Evolutionary conservation across 1,140 invertebrate genomes (phyloP).

Genomic region (Forficula auricularia): DNA sequence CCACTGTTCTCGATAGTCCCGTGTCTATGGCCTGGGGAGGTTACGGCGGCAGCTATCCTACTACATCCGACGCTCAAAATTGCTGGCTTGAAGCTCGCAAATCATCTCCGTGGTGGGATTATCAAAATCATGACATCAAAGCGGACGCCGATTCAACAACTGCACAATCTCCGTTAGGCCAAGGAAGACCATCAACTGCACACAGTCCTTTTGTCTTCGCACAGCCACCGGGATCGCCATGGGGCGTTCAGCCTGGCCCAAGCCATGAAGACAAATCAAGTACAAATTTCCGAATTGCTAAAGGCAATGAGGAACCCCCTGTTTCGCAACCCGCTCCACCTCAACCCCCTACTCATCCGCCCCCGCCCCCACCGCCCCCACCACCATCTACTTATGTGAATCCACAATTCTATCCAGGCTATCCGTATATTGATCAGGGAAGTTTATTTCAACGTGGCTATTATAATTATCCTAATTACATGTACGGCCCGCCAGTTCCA

Average conservation of each 20-base stretch:
- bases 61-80: not conserved
- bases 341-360: conserved; percentile 13
- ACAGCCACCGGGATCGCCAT: conserved; percentile 1
- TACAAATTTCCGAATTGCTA: too few relatives aligned
- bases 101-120: not conserved
- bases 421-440: conserved; percentile 11
- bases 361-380: conserved; percentile 10
- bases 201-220: conserved; percentile 11
- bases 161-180: not conserved
- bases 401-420: conserved; percentile 12
- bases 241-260: too few relatives aligned
- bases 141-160: conserved; percentile 33
- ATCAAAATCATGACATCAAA: conserved; percentile 27
- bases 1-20: conserved; percentile 58
- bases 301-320: too few relatives aligned
- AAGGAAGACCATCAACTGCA: conserved; percentile 2
- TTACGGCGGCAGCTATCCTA: conserved; percentile 16
- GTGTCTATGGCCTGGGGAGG: conserved; percentile 32
- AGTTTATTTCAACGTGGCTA: too few relatives aligned
- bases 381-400: conserved; percentile 12
- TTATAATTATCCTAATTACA: too few relatives aligned
- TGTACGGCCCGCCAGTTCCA: too few relatives aligned
- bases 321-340: conserved; percentile 7
- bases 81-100: too few relatives aligned
- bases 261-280: too few relatives aligned